These are phyloP conservation scores for Drosophila truncata DNA, from an alignment of 1,140 invertebrate genomes.

Conservation along the genomic window DNA sequence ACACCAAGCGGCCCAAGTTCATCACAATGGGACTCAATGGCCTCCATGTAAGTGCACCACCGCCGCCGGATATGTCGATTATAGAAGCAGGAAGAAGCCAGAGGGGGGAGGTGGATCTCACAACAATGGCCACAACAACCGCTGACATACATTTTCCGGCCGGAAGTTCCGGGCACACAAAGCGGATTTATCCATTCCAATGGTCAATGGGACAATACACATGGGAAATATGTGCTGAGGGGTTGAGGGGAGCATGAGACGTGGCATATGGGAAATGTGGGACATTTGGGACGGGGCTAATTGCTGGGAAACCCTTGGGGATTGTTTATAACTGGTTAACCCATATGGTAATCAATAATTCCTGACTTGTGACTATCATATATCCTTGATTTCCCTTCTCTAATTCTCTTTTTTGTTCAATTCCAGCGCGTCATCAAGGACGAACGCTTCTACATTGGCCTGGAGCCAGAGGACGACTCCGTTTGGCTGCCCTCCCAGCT, in stretches of 20 bases:
- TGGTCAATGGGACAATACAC: not conserved
- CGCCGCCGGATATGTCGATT: constrained; percentile 44
- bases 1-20: constrained; percentile 94
- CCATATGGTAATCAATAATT: constrained; percentile 45
- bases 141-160: constrained; percentile 49
- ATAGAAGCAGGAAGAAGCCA: constrained; percentile 11
- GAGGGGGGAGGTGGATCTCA: not conserved
- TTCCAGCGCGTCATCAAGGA: constrained; percentile 94
- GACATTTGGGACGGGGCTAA: constrained; percentile 17
- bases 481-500: constrained; percentile 96
- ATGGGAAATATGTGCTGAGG: constrained; percentile 6
- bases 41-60: constrained; percentile 90
- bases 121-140: constrained; percentile 27
- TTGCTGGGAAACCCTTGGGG: constrained; percentile 19
- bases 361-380: no score
- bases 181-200: constrained; percentile 44
- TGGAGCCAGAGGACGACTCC: constrained; percentile 96
- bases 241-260: constrained; percentile 13
- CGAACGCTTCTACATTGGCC: constrained; percentile 95
- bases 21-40: constrained; percentile 92
- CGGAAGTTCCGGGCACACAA: constrained; percentile 45
- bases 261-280: constrained; percentile 12
- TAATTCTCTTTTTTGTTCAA: not conserved
- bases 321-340: constrained; percentile 41
- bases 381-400: no score